Evolutionary conservation across 2,888 invertebrate species (phyloP), one percentile per base, ranked within the genome.

Genomic region (Drosophila recens): DNA sequence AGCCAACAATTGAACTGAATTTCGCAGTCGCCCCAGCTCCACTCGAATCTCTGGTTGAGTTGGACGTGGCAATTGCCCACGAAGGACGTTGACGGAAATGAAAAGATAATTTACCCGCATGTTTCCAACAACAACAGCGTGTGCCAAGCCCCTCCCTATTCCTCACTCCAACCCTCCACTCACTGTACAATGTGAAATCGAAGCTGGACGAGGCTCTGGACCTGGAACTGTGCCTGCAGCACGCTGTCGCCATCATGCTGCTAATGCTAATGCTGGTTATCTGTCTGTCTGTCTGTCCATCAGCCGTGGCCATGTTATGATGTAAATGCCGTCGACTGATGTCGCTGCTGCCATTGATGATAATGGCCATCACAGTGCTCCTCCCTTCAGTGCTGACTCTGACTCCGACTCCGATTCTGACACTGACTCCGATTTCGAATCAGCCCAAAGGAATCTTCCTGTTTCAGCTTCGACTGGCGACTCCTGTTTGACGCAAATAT

Each of bases 91-190:
- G 75, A 72, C 64, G 72, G 76, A 87, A 88, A 83, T 87, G 86
- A 86, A 88, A 86, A 86, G 88, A 88, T 87, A 87, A 87, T 87
- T 87, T 86, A 87, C 88, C 87, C 87, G 84, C 86, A 88, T 87
- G 83, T 81, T 72, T 40, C 71, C 69, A 67, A 67, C 69, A 69
- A 57, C 79, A 73, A 72, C 80, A 78, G 64, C 71, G 56, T 49
- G 45, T 54, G 68, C 56, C 67, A 69, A 68, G 67, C 76, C 67
- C 78, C 51, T 56, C 33, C 64, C 36, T 56, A 3, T 4, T 33
- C 10, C 17, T 10, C 11, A 15, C 2, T 17, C 1, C 9, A 8
- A 30, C 11, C 23, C 9, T 13, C 23, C 17, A 4, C 23, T n/a
- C n/a, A 4, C 11, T n/a, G 3, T 36, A 36, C 11, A 11, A n/a